These are phyloP conservation scores for Caenorhabditis sp. DNA, from an alignment of 2,888 invertebrate species.

Conservation along the genomic window DNA sequence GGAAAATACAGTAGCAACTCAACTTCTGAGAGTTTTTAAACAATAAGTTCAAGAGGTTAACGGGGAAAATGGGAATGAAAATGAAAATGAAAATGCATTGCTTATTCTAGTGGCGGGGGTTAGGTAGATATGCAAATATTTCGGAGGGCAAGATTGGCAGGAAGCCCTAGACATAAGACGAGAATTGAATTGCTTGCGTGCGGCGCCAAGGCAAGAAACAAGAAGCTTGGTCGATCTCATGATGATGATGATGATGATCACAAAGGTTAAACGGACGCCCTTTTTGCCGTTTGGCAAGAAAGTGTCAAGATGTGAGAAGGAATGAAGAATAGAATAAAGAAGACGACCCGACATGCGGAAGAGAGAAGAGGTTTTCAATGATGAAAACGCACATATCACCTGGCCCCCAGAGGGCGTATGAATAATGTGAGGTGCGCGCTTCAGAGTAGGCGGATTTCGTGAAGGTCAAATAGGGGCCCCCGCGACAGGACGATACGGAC, in stretches of 20 bases:
- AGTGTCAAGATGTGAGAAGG: constrained; percentile 41
- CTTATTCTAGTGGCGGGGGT: too few relatives aligned
- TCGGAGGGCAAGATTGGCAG: constrained; percentile 28
- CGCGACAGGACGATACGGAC: background rate
- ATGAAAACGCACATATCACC: constrained; percentile 43
- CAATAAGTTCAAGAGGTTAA: too few relatives aligned
- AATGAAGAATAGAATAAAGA: too few relatives aligned
- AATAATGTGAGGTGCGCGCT: constrained; percentile 55
- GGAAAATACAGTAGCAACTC: too few relatives aligned
- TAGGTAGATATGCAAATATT: constrained; percentile 62
- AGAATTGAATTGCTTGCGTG: constrained; percentile 26
- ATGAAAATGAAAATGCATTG: constrained; percentile 5
- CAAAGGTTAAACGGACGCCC: constrained; percentile 52
- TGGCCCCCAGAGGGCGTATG: constrained; percentile 55
- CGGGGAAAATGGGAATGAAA: background rate
- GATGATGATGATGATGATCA: constrained; percentile 48
- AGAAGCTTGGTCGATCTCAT: constrained; percentile 56
- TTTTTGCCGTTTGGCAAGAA: too few relatives aligned
- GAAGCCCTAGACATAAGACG: constrained; percentile 24
- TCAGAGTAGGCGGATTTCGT: constrained; percentile 56
- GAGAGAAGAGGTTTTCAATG: constrained; percentile 3
- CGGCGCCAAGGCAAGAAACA: constrained; percentile 32
- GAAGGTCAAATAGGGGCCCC: constrained; percentile 55
- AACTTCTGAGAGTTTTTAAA: too few relatives aligned
- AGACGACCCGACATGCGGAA: too few relatives aligned